Percentiles rank a stretch among this genome's conserved stretches.
These are phyloP conservation scores for Heliothis subflexa DNA, from an alignment of 1,140 invertebrate species.

Conservation along the genomic window DNA sequence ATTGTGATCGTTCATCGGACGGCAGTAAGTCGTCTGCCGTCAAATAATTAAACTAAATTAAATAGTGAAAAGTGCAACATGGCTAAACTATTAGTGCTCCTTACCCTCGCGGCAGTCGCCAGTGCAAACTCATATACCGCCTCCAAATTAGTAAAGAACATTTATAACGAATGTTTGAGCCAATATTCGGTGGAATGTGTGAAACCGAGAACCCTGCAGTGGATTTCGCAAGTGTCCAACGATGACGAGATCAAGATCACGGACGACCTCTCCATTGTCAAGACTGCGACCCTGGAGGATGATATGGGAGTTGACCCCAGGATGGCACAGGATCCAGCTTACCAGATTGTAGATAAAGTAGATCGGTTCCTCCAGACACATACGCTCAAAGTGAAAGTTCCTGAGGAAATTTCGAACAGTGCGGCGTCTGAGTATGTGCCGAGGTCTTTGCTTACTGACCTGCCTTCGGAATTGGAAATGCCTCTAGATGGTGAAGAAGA, in stretches of 20 bases:
- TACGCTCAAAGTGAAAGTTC: constrained; percentile 88
- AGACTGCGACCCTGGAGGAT: constrained; percentile 83
- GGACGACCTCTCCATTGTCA: constrained; percentile 90
- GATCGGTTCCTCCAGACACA: constrained; percentile 89
- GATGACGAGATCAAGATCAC: constrained; percentile 91
- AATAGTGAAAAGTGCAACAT: constrained; percentile 75
- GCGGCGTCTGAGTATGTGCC: constrained; percentile 88
- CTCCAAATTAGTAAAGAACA: constrained; percentile 87
- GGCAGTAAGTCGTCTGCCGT: constrained; percentile 80
- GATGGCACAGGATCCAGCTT: constrained; percentile 75
- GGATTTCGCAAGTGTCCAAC: constrained; percentile 89
- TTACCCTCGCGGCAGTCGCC: constrained; percentile 69
- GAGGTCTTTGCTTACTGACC: constrained; percentile 88
- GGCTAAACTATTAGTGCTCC: constrained; percentile 79
- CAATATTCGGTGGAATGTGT: constrained; percentile 90
- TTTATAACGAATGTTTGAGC: constrained; percentile 89
- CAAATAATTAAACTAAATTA: constrained; percentile 58
- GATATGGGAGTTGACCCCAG: constrained; percentile 75
- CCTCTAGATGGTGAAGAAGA: constrained; percentile 88
- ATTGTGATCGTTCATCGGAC: constrained; percentile 79
- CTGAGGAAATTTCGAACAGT: constrained; percentile 87
- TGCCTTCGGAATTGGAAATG: constrained; percentile 89
- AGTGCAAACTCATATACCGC: constrained; percentile 84
- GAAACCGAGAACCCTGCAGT: constrained; percentile 91
- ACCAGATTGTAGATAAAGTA: constrained; percentile 88